These are phyloP conservation scores for Acanthornis magna DNA, from an alignment of 2,797 vertebrate genomes.

Conservation along the genomic window DNA sequence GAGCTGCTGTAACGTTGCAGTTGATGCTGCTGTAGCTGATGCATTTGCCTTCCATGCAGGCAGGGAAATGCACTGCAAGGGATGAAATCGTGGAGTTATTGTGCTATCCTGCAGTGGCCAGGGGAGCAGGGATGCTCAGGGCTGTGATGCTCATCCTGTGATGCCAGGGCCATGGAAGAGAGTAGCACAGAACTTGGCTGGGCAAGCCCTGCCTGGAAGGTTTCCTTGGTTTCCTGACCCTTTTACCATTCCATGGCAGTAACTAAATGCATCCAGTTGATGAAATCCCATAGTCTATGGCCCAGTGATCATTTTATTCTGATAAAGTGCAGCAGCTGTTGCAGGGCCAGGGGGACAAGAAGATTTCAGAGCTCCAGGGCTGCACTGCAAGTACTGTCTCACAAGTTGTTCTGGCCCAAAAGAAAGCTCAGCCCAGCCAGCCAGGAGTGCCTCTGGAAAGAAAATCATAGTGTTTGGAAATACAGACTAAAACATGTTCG, in stretches of 20 bases:
- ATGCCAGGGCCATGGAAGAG: neutral
- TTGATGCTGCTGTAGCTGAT: no score
- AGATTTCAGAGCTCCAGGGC: neutral
- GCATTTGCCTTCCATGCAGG: neutral
- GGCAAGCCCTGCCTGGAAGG: neutral
- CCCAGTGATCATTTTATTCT: neutral
- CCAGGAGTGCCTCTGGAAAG: neutral
- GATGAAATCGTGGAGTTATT: fast-evolving
- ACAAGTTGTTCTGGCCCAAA: neutral
- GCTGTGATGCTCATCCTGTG: neutral
- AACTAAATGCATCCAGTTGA: neutral
- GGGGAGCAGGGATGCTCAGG: neutral
- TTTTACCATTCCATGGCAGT: neutral
- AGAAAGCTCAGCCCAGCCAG: neutral
- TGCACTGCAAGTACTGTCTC: neutral
- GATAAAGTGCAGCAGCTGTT: neutral
- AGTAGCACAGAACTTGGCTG: neutral
- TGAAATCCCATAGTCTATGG: neutral
- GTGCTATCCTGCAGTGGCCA: neutral
- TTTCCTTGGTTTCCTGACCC: neutral
- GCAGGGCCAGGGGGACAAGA: neutral
- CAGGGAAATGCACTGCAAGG: neutral
- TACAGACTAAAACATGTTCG: neutral
- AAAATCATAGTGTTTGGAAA: neutral
- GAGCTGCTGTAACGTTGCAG: fast-evolving